phyloP scores from a whole-genome alignment of 2,113 vertebrate species.

The Rhinolophus sinicus region DNA sequence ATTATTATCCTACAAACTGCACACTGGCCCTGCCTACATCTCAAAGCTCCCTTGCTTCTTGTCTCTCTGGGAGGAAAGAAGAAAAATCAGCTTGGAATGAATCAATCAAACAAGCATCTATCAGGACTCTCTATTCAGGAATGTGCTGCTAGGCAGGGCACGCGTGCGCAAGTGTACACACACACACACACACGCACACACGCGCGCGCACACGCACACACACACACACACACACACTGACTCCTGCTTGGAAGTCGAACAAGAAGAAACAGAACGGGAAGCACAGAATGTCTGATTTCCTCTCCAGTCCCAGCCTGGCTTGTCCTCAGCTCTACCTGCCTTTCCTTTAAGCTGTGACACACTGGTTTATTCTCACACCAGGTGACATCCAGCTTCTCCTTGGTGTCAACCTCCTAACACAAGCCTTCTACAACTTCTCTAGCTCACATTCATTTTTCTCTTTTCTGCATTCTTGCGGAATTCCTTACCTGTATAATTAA shows the following conservation, averaged over 20 bases:
- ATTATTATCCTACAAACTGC: neutral
- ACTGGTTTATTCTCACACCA: neutral
- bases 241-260: neutral
- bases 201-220: too few relatives aligned
- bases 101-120: neutral
- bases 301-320: neutral
- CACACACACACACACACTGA: neutral
- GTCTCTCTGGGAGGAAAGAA: neutral
- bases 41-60: neutral
- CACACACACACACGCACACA: neutral
- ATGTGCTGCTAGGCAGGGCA: neutral
- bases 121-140: neutral
- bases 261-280: neutral
- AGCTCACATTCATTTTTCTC: conserved; percentile 65
- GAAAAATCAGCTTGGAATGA: neutral
- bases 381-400: neutral
- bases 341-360: neutral
- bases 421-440: conserved; percentile 23
- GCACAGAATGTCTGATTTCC: neutral
- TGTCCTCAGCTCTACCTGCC: neutral
- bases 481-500: conserved; percentile 68
- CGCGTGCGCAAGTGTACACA: too few relatives aligned
- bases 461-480: conserved; percentile 63
- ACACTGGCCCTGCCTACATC: neutral
- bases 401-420: neutral